Evolutionary conservation across 2,797 vertebrate genomes (phyloP), one percentile per base, ranked within the genome.

Genomic region (Melanotaenia nigrans): DNA sequence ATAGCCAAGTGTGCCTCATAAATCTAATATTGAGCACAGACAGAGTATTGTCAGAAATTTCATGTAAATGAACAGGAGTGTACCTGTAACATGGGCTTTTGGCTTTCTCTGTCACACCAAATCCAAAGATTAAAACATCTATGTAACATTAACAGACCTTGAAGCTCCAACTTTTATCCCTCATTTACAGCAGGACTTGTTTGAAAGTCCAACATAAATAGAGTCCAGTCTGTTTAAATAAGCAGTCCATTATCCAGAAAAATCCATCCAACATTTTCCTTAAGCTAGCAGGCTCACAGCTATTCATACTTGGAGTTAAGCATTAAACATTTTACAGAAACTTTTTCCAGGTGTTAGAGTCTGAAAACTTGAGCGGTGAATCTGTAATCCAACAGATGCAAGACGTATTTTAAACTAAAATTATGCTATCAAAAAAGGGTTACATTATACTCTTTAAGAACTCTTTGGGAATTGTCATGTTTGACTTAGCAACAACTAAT

Each of bases 31-130:
- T 5, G 22, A 25, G 53, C 16, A 18, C 16, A 20, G 73, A 54
- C 18, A 20, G 73, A 55, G 75, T 55, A 32, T 30, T 62, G 20
- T 51, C 16, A 14, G 61, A 79, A 77, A 57, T 71, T 51, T 77
- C 20, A 60, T 58, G 59, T 61, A 63, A 81, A n/a, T 65, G 73
- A 83, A 65, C 9, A 68, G 64, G 36, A 65, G 65, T 35, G 66
- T 57, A 68, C 9, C 28, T 65, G 18, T 53, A 72, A 73, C 65
- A 59, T 0, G 1, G 54, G 22, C 71, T 75, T 61, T 71, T 53
- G 54, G 60, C 56, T 61, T 51, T 60, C 61, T 71, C 55, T 67
- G 38, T 75, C 53, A 65, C 25, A 25, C 3, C 38, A 51, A 68
- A 45, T 16, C 14, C 40, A 42, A 42, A 16, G 14, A 42, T 16